Conservation (phyloP, 1,140 invertebrate species). For the Drosophila bipectinata region DNA sequence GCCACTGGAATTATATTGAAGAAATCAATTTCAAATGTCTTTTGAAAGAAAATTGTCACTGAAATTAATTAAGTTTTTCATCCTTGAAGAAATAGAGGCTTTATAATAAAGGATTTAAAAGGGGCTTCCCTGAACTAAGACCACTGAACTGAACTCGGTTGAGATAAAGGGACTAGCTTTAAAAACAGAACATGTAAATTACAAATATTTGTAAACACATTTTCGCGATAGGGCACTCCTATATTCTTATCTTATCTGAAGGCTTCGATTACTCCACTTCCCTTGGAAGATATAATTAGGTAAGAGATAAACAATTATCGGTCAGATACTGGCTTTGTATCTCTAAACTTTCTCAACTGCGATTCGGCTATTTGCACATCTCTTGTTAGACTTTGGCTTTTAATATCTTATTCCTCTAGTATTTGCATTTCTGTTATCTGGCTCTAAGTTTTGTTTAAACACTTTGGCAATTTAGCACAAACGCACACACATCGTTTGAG, state of each 20-base stretch:
- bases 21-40: conserved; percentile 27
- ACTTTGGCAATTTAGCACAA: conserved; percentile 52
- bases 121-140: neutral
- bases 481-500: conserved; percentile 1
- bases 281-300: conserved; percentile 10
- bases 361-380: neutral
- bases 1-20: conserved; percentile 16
- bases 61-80: conserved; percentile 10
- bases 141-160: conserved; percentile 13
- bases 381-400: conserved; percentile 1
- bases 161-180: neutral
- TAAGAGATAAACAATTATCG: conserved; percentile 6
- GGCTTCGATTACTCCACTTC: conserved; percentile 13
- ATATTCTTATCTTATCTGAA: conserved; percentile 27
- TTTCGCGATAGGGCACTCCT: neutral
- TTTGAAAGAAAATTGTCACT: conserved; percentile 16
- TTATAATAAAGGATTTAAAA: neutral
- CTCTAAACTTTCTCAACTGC: conserved; percentile 17
- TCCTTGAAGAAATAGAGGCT: neutral
- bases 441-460: conserved; percentile 53
- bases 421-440: conserved; percentile 56
- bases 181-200: conserved; percentile 10
- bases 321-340: neutral
- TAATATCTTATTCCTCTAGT: conserved; percentile 19
- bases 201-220: neutral